Conservation (phyloP, 2,113 vertebrate species). For the Chiloscyllium plagiosum region DNA sequence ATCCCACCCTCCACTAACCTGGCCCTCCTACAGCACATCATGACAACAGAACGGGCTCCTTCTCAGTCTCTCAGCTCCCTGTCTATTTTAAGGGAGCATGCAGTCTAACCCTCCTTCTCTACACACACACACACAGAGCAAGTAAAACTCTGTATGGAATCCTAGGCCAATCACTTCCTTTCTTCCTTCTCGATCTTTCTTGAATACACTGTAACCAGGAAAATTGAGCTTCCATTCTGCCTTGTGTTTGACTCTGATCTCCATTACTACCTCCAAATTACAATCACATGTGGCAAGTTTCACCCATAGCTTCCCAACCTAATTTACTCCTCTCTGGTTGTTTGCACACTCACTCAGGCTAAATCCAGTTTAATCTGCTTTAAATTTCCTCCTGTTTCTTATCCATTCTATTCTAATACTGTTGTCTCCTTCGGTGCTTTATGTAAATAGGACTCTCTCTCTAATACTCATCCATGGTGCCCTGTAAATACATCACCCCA, state of each 20-base stretch:
- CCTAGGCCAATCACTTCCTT: not conserved
- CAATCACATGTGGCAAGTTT: not conserved
- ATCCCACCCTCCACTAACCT: too few species aligned
- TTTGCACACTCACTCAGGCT: not conserved
- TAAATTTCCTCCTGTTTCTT: not conserved
- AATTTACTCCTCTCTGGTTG: too few species aligned
- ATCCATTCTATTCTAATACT: not conserved
- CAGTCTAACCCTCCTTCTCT: too few species aligned
- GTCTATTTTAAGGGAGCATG: too few species aligned
- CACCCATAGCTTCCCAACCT: not conserved
- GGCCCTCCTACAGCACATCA: too few species aligned
- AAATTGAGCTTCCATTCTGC: too few species aligned
- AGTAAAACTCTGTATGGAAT: too few species aligned
- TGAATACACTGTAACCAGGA: not conserved
- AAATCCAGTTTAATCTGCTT: not conserved
- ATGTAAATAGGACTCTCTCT: not conserved
- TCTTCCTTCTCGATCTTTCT: not conserved
- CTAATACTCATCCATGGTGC: not conserved
- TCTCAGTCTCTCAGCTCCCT: too few species aligned
- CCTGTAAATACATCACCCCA: not conserved
- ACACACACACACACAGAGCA: too few species aligned
- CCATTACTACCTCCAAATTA: not conserved
- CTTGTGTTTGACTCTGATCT: too few species aligned
- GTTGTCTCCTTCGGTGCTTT: not conserved
- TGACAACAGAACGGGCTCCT: too few species aligned